Evolutionary conservation across 2,888 invertebrate species (phyloP).

Genomic region (Aspidapion aeneum): DNA sequence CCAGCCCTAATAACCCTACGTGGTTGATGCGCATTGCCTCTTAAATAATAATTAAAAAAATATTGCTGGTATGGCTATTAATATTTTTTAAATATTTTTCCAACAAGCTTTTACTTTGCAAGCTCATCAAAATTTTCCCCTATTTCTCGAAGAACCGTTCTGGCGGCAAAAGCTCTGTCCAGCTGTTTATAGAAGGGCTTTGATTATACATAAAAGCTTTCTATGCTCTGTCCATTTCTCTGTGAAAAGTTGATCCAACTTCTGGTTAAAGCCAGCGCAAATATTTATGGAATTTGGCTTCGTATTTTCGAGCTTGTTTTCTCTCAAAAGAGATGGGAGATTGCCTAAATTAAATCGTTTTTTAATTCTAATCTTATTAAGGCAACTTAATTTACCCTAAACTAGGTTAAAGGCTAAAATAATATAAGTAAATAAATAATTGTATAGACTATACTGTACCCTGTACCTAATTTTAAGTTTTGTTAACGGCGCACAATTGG

Average conservation of each 20-base stretch:
- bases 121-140: background rate
- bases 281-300: background rate
- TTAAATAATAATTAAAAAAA: too few species aligned
- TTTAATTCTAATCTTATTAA: background rate
- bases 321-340: background rate
- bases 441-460: too few species aligned
- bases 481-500: too few species aligned
- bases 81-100: too few species aligned
- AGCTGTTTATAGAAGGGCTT: background rate
- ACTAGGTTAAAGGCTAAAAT: too few species aligned
- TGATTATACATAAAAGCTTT: background rate
- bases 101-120: too few species aligned
- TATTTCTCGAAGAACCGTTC: background rate
- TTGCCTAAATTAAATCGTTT: background rate
- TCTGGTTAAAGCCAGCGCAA: background rate
- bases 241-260: background rate
- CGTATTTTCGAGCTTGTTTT: background rate
- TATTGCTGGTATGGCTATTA: too few species aligned
- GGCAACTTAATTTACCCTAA: too few species aligned
- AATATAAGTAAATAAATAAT: too few species aligned
- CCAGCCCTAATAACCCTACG: too few species aligned
- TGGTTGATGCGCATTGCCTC: too few species aligned
- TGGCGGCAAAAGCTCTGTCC: background rate
- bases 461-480: too few species aligned
- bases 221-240: background rate